Evolutionary conservation across 2,797 vertebrate species (phyloP), one percentile per base, ranked within the genome.

Genomic region (Acrocephalus scirpaceus): DNA sequence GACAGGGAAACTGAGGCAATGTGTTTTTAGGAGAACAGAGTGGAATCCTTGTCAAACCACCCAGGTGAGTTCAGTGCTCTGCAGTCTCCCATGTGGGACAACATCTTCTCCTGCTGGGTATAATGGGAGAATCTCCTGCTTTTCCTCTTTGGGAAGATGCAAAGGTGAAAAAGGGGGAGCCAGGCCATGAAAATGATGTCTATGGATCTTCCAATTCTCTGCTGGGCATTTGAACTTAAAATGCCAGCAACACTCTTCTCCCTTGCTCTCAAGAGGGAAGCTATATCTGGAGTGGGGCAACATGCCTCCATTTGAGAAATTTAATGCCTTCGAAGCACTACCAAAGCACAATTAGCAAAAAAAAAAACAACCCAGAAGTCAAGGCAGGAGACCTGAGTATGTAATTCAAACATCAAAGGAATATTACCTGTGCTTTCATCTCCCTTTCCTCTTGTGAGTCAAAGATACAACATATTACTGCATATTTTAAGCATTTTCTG

Each of bases 401-500:
- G 73, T 51, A 92, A 77, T 87, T 90, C 64, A 62, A 73, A 85
- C 83, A 92, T 89, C 86, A 96, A 92, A 96, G 64, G 64, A 88
- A 26, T 82, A 85, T 82, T 93, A 93, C 71, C 64, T 40, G 51
- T 1, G 22, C 79, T 88, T 96, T 93, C 87, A 94, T 90, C 93
- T 95, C 38, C 40, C 38, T 93, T 94, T 56, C 74, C 88, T 87
- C 90, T 91, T 61, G 77, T 83, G 94, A 95, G 86, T 54, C 83
- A 89, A 93, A 93, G 65, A 77, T 82, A 93, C 36, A 90, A 71
- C 34, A 48, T 32, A 71, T 71, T 87, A 71, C 65, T 89, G 90
- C 50, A 69, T 95, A 77, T 95, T 96, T 91, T 72, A 95, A 91
- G n/a, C 29, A 54, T 79, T 95, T 95, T 85, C 64, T 88, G 9